A percentile compares a stretch with the other conserved stretches of the same genome.
Evolutionary conservation across 2,888 invertebrate species (phyloP).

Genomic region (Drosophila pseudotalamancana): DNA sequence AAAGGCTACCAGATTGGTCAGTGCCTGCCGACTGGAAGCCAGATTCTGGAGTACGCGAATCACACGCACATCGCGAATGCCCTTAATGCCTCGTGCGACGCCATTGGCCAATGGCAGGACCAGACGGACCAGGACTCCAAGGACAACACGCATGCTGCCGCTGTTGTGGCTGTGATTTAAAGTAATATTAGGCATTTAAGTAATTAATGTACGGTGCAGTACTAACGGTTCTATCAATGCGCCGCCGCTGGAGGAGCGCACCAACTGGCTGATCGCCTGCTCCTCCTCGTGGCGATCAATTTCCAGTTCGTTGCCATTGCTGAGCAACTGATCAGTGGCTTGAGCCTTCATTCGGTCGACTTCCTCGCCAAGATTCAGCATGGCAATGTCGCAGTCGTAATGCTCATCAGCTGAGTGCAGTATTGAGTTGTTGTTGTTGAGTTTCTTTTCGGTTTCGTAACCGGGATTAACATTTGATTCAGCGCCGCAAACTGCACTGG

Average conservation of each 20-base stretch:
- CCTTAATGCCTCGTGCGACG: conserved; percentile 81
- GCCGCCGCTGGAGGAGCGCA: conserved; percentile 62
- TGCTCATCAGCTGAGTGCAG: conserved; percentile 64
- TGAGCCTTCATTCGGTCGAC: conserved; percentile 17
- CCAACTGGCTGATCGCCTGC: conserved; percentile 75
- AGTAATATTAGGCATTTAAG: rapidly evolving
- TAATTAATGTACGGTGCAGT: rapidly evolving
- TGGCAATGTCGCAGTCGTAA: conserved; percentile 69
- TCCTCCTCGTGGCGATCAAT: conserved; percentile 79
- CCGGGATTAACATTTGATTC: conserved; percentile 9
- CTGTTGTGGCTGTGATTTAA: conserved; percentile 57
- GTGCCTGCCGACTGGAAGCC: conserved; percentile 80
- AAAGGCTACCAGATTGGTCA: conserved; percentile 83
- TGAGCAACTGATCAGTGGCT: not conserved
- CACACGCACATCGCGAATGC: conserved; percentile 81
- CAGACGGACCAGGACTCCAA: conserved; percentile 82
- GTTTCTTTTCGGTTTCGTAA: conserved; percentile 16
- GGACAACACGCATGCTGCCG: conserved; percentile 80
- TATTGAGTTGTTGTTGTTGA: conserved; percentile 3
- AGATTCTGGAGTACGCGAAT: conserved; percentile 78
- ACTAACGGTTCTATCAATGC: conserved; percentile 76
- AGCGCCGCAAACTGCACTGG: conserved; percentile 5
- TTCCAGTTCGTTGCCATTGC: conserved; percentile 62
- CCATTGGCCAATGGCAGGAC: conserved; percentile 83
- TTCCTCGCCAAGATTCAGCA: conserved; percentile 65